These are phyloP conservation scores for Coluber constrictor DNA, from an alignment of 2,797 vertebrate genomes.

Conservation along the genomic window DNA sequence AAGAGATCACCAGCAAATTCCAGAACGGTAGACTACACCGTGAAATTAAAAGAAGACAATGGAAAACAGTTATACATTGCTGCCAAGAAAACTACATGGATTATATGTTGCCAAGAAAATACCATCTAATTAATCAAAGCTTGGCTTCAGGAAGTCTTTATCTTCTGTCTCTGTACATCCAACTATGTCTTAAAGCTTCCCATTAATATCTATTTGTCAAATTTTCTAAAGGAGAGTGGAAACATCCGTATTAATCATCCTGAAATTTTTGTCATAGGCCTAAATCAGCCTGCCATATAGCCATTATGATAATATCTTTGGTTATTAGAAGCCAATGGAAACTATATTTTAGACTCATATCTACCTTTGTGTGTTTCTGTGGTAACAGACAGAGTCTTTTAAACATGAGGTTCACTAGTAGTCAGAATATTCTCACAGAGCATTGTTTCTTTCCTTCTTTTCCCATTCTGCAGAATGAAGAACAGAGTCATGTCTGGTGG, in stretches of 20 bases:
- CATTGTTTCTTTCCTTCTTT: not conserved
- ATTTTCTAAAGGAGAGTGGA: not conserved
- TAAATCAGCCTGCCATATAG: not conserved
- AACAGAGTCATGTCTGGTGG: not conserved
- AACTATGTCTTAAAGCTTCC: not conserved
- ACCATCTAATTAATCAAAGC: not conserved
- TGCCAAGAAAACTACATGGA: not conserved
- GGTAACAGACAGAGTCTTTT: not conserved
- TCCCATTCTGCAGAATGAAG: not conserved
- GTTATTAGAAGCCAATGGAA: not conserved
- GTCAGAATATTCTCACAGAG: not conserved
- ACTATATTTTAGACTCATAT: not conserved
- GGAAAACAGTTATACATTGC: not conserved
- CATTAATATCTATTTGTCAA: not conserved
- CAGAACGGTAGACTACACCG: not conserved
- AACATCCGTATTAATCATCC: not conserved
- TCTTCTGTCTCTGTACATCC: not conserved
- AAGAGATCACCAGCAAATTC: not conserved
- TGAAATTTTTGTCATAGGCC: not conserved
- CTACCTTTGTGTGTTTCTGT: not conserved
- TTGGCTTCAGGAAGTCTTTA: not conserved
- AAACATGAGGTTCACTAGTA: not conserved
- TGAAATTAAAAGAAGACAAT: not conserved
- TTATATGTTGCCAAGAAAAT: not conserved
- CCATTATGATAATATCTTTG: not conserved